Evolutionary conservation across 2,888 invertebrate genomes (phyloP).

Genomic region (Furcula furcula): DNA sequence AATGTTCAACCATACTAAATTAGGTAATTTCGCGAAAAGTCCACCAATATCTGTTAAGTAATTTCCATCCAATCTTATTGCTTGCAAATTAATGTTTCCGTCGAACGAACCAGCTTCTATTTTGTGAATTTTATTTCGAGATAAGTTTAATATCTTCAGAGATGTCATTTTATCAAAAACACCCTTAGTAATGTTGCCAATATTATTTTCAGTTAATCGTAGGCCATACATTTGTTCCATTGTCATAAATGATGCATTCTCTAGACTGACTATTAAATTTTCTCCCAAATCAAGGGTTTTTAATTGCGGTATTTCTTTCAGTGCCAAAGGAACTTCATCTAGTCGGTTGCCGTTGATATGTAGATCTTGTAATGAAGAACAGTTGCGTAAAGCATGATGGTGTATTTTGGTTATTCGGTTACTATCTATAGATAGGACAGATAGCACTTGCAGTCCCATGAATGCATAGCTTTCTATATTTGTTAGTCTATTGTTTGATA

Average conservation of each 20-base stretch:
- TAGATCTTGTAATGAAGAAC: constrained; percentile 89
- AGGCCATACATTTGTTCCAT: constrained; percentile 91
- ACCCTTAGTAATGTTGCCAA: constrained; percentile 89
- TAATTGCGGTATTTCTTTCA: constrained; percentile 88
- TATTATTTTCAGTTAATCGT: constrained; percentile 92
- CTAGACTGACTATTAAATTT: constrained; percentile 90
- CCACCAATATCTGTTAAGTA: constrained; percentile 89
- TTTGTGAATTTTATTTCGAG: constrained; percentile 90
- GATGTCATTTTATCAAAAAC: constrained; percentile 90
- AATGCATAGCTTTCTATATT: constrained; percentile 89
- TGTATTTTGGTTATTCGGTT: constrained; percentile 89
- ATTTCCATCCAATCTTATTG: constrained; percentile 91
- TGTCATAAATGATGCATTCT: constrained; percentile 89
- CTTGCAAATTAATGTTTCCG: constrained; percentile 88
- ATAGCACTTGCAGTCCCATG: constrained; percentile 88
- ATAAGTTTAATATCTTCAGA: constrained; percentile 91
- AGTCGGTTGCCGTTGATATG: constrained; percentile 92
- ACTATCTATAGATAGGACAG: constrained; percentile 89
- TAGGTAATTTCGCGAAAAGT: constrained; percentile 90
- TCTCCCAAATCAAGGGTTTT: constrained; percentile 92
- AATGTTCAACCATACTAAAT: constrained; percentile 92
- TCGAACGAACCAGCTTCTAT: constrained; percentile 91
- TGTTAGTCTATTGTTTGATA: constrained; percentile 90
- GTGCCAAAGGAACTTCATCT: constrained; percentile 87
- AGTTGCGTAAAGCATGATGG: constrained; percentile 88